A percentile compares a stretch with the other conserved stretches of the same genome.
phyloP scores from a whole-genome alignment of 53 echinoderm and acorn worm genomes.

The Paracentrotus lividus region DNA sequence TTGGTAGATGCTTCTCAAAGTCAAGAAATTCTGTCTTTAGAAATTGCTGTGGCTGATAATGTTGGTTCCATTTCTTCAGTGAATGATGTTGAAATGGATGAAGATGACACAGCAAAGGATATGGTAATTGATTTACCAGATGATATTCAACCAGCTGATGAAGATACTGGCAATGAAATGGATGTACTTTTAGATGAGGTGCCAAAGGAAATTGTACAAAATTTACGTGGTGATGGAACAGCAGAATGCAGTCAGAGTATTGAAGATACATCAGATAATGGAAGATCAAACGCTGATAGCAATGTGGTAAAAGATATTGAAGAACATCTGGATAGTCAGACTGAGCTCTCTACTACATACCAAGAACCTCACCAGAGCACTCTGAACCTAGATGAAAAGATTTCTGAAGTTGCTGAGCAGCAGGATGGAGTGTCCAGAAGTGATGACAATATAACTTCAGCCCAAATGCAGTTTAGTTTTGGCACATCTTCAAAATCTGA shows the following conservation, averaged over 20 bases:
- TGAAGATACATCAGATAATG: background rate
- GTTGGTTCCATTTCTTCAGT: background rate
- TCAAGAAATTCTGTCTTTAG: background rate
- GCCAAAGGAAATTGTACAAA: background rate
- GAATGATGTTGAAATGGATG: background rate
- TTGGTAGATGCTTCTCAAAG: background rate
- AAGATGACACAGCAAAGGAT: background rate
- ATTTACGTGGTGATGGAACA: background rate
- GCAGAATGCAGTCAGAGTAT: background rate
- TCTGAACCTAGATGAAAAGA: background rate
- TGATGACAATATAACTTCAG: background rate
- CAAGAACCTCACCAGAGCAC: background rate
- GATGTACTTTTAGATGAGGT: background rate
- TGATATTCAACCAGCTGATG: too few relatives aligned
- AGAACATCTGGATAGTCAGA: background rate
- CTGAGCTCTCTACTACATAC: background rate
- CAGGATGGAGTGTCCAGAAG: background rate
- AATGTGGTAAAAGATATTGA: background rate
- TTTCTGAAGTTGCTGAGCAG: background rate
- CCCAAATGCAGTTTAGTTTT: background rate
- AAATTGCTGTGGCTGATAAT: background rate
- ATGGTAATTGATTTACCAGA: background rate
- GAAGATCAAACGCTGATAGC: background rate
- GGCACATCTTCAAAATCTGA: background rate
- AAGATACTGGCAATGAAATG: too few relatives aligned